Percentiles rank a stretch among this genome's conserved stretches.
phyloP scores from a whole-genome alignment of 2,113 vertebrate genomes.

The Rhynchopsitta pachyrhyncha region DNA sequence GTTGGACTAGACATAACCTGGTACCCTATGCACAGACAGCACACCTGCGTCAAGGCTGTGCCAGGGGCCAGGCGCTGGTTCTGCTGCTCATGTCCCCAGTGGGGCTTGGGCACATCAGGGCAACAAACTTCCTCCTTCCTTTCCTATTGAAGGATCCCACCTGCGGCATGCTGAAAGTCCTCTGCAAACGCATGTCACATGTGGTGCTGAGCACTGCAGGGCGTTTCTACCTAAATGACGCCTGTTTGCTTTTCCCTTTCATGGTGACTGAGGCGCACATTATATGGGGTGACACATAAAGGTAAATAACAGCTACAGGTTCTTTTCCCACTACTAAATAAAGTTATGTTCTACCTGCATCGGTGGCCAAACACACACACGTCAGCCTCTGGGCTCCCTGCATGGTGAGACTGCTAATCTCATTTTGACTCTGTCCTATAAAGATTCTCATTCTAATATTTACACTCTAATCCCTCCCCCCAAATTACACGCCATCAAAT shows the following conservation, averaged over 20 bases:
- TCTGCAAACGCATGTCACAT: neutral
- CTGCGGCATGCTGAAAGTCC: neutral
- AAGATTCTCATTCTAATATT: neutral
- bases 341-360: neutral
- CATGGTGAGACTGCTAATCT: neutral
- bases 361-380: neutral
- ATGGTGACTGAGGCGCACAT: neutral
- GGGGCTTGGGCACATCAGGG: neutral
- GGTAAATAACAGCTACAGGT: neutral
- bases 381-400: neutral
- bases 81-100: rapidly evolving
- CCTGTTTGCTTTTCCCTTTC: neutral
- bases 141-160: neutral
- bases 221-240: neutral
- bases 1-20: rapidly evolving
- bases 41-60: rapidly evolving
- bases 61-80: rapidly evolving
- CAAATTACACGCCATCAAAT: neutral
- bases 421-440: neutral
- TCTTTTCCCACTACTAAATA: neutral
- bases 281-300: neutral
- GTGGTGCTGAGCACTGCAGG: neutral
- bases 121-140: neutral
- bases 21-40: neutral
- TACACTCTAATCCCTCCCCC: neutral